Conservation (phyloP, 2,888 invertebrate genomes). For the Tenodera sinensis region DNA sequence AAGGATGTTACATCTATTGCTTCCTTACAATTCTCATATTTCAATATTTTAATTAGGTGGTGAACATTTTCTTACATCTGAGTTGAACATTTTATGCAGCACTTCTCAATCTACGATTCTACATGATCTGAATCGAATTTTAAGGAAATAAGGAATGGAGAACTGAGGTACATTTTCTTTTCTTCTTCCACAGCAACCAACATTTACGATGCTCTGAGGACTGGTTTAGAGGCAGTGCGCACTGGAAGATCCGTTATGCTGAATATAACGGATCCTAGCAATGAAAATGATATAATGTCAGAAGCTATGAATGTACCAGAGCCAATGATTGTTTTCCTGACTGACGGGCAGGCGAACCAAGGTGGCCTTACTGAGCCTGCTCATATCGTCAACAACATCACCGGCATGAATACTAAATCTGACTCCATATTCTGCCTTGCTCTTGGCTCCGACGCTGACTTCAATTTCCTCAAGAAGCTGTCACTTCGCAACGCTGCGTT, state of each 20-base stretch:
- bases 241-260: conserved; percentile 32
- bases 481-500: conserved; percentile 64
- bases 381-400: conserved; percentile 52
- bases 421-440: conserved; percentile 63
- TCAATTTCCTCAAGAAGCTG: conserved; percentile 60
- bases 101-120: too few relatives aligned
- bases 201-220: conserved; percentile 60
- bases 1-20: too few relatives aligned
- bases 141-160: too few relatives aligned
- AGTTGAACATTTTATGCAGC: too few relatives aligned
- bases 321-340: conserved; percentile 62
- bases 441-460: conserved; percentile 67
- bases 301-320: conserved; percentile 42
- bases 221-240: conserved; percentile 51
- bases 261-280: conserved; percentile 25
- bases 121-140: too few relatives aligned
- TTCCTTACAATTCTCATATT: too few relatives aligned
- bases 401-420: conserved; percentile 47
- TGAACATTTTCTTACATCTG: too few relatives aligned
- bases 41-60: too few relatives aligned
- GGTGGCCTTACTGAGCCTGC: conserved; percentile 45
- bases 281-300: conserved; percentile 17
- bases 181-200: conserved; percentile 54
- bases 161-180: not conserved
- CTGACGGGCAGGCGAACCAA: conserved; percentile 63